Percentiles rank a stretch among this genome's conserved stretches.
phyloP scores from a whole-genome alignment of 1,140 invertebrate genomes.

The Drosophila burlai region DNA sequence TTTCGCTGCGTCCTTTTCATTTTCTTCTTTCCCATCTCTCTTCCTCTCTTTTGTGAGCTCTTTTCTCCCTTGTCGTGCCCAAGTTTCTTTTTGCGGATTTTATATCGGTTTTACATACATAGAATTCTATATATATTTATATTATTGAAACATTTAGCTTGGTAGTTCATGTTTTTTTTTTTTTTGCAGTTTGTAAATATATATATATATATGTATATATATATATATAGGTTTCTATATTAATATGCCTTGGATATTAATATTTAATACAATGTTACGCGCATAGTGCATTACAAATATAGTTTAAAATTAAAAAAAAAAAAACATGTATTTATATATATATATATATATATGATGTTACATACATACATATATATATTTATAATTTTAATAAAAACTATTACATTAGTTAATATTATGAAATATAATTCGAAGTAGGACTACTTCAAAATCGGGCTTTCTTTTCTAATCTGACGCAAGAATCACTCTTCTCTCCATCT shows the following conservation, averaged over 20 bases:
- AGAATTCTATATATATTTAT: conserved; percentile 59
- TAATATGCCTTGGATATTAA: conserved; percentile 74
- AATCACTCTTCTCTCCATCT: background rate
- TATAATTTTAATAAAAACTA: conserved; percentile 74
- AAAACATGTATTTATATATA: conserved; percentile 52
- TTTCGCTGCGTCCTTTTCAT: background rate
- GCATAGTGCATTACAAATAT: conserved; percentile 74
- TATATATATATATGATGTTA: conserved; percentile 39
- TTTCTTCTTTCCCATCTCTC: background rate
- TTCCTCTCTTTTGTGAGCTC: conserved; percentile 19
- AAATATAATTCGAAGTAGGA: conserved; percentile 59
- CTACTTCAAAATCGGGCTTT: conserved; percentile 46
- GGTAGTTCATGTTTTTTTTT: conserved; percentile 52
- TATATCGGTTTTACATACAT: conserved; percentile 66
- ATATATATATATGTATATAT: conserved; percentile 27
- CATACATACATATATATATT: conserved; percentile 41
- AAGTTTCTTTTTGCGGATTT: conserved; percentile 38
- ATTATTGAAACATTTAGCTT: conserved; percentile 76
- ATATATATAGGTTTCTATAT: conserved; percentile 62
- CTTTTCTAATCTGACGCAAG: conserved; percentile 11
- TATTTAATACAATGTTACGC: conserved; percentile 74
- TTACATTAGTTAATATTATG: conserved; percentile 71
- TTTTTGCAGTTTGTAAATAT: conserved; percentile 20
- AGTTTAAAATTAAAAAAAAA: conserved; percentile 67
- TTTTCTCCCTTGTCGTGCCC: conserved; percentile 1